A percentile compares a stretch with the other conserved stretches of the same genome.
Evolutionary conservation across 2,797 vertebrate genomes (phyloP).

Genomic region (Sebastes taczanowskii): DNA sequence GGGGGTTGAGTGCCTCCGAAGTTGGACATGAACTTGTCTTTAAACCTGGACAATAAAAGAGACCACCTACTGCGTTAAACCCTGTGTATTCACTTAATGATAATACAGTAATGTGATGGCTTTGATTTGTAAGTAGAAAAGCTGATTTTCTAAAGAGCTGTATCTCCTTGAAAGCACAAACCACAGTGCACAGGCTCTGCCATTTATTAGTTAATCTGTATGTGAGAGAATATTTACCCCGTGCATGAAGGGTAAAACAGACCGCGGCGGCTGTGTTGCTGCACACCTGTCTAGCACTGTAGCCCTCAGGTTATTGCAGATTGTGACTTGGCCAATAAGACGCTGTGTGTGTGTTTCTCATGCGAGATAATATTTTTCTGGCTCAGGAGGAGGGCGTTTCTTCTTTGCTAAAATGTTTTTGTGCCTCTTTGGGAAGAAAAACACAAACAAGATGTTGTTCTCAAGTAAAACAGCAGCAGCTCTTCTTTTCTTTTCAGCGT

Average conservation of each 20-base stretch:
- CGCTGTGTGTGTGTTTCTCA: conserved; percentile 28
- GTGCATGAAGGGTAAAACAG: conserved; percentile 48
- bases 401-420: conserved; percentile 11
- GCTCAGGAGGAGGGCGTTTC: neutral
- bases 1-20: conserved; percentile 11
- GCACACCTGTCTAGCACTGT: conserved; percentile 79
- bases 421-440: neutral
- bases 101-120: conserved; percentile 1
- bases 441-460: conserved; percentile 41
- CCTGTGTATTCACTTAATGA: conserved; percentile 4
- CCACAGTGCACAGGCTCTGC: neutral
- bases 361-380: conserved; percentile 27
- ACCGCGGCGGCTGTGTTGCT: conserved; percentile 26
- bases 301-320: conserved; percentile 55
- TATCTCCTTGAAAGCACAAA: neutral
- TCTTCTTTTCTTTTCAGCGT: neutral
- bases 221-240: conserved; percentile 36
- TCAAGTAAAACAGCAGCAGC: neutral
- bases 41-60: conserved; percentile 37
- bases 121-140: conserved; percentile 7
- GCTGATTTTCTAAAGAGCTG: neutral
- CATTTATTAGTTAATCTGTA: conserved; percentile 24
- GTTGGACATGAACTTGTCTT: conserved; percentile 67
- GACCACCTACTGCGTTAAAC: conserved; percentile 54
- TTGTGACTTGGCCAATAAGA: conserved; percentile 17